Conservation (phyloP, 2,888 invertebrate genomes). For the Pocota personata region DNA sequence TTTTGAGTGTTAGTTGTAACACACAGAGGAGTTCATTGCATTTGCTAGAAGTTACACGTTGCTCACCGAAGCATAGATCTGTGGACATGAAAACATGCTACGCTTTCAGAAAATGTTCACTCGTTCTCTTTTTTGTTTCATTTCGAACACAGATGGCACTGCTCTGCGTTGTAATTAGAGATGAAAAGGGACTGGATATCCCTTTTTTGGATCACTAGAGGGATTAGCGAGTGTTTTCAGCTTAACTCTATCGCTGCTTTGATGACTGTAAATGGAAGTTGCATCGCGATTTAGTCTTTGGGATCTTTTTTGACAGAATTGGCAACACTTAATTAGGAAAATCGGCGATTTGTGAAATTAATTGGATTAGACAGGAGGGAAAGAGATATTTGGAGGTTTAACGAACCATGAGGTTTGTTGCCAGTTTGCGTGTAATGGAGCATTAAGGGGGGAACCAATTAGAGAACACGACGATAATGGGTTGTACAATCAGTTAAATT, state of each 20-base stretch:
- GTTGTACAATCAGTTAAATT: constrained; percentile 4
- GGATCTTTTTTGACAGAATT: neutral
- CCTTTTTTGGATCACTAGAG: neutral
- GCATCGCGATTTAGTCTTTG: neutral
- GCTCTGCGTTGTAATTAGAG: constrained; percentile 21
- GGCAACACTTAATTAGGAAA: constrained; percentile 42
- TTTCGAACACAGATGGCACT: neutral
- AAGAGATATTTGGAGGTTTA: neutral
- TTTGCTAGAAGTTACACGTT: neutral
- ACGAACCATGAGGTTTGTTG: neutral
- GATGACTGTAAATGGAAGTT: constrained; percentile 18
- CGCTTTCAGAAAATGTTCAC: constrained; percentile 22
- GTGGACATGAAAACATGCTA: constrained; percentile 37
- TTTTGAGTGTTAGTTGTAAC: too few species aligned
- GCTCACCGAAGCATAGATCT: neutral
- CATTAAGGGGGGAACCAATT: neutral
- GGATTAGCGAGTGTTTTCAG: constrained; percentile 18
- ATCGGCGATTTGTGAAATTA: constrained; percentile 48
- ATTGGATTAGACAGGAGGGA: constrained; percentile 2
- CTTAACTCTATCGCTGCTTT: constrained; percentile 13
- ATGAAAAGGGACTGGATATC: neutral
- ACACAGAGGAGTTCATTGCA: constrained; percentile 4
- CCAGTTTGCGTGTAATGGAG: neutral
- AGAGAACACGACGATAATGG: neutral
- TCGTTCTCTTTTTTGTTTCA: neutral